phyloP scores from a whole-genome alignment of 2,113 vertebrate genomes.

The Hemibagrus wyckioides region DNA sequence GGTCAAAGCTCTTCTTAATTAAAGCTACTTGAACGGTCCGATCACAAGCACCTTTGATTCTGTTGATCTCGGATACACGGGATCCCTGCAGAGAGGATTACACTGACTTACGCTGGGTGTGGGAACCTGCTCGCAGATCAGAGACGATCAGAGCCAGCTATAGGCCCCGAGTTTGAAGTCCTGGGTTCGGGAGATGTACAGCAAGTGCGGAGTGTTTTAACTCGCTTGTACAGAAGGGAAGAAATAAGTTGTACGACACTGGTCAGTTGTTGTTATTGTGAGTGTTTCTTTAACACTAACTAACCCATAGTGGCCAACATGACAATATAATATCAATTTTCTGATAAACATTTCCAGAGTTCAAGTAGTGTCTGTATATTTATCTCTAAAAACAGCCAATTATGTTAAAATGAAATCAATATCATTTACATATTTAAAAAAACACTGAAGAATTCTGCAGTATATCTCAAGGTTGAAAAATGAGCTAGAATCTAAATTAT shows the following conservation, averaged over 20 bases:
- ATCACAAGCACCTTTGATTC: slow-evolving; percentile 39
- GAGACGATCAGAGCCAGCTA: background rate
- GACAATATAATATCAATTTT: background rate
- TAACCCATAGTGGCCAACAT: background rate
- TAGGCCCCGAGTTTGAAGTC: background rate
- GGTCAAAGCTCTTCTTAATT: slow-evolving; percentile 53
- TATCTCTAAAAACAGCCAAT: background rate
- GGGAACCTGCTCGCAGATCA: slow-evolving; percentile 39
- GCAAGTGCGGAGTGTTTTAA: background rate
- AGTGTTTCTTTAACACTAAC: background rate
- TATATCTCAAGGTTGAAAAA: too few species aligned
- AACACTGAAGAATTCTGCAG: too few species aligned
- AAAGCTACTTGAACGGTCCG: slow-evolving; percentile 45
- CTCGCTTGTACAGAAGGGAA: background rate
- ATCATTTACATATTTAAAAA: too few species aligned
- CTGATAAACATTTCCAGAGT: too few species aligned
- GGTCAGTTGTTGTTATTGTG: background rate
- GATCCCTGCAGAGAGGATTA: slow-evolving; percentile 55
- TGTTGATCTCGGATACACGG: slow-evolving; percentile 33
- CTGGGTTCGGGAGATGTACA: background rate
- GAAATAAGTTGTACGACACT: background rate
- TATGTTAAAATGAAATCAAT: too few species aligned
- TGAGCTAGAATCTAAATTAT: too few species aligned
- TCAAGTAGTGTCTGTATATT: background rate
- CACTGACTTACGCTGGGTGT: slow-evolving; percentile 48